Conservation (phyloP, 2,113 vertebrate genomes). For the Myrmecobius fasciatus region DNA sequence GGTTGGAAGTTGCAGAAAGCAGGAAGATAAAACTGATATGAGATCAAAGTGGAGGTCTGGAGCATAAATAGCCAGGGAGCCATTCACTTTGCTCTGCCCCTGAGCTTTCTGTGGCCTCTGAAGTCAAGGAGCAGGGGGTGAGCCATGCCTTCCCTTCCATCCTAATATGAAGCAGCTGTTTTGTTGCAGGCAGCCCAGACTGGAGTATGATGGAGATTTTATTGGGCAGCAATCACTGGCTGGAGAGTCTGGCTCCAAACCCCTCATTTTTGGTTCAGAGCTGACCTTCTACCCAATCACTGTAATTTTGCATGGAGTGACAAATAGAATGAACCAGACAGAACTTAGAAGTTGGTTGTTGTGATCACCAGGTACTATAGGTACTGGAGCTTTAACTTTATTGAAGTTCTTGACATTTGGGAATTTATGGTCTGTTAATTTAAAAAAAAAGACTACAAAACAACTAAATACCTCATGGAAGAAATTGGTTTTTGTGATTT, state of each 20-base stretch:
- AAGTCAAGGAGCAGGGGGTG: neutral
- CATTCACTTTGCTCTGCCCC: neutral
- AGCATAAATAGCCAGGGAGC: neutral
- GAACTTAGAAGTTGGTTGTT: neutral
- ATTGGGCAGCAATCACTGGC: neutral
- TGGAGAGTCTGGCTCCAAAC: neutral
- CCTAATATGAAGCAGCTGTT: neutral
- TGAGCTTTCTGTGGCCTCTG: neutral
- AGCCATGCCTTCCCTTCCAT: neutral
- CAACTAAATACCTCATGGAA: neutral
- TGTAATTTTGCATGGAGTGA: slow-evolving; percentile 15
- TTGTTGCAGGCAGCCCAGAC: neutral
- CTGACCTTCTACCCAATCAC: neutral
- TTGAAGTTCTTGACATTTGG: slow-evolving; percentile 6
- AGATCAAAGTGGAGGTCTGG: neutral
- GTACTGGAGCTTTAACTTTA: neutral
- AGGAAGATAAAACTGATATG: neutral
- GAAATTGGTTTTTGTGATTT: slow-evolving; percentile 3
- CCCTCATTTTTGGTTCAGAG: neutral
- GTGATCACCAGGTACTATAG: neutral
- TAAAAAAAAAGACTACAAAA: neutral
- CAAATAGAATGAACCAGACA: slow-evolving; percentile 2
- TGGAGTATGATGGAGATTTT: neutral
- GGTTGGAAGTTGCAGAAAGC: neutral
- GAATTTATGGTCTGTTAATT: neutral